These are phyloP conservation scores for Lasius fuliginosus DNA, from an alignment of 2,888 invertebrate genomes.

Conservation along the genomic window DNA sequence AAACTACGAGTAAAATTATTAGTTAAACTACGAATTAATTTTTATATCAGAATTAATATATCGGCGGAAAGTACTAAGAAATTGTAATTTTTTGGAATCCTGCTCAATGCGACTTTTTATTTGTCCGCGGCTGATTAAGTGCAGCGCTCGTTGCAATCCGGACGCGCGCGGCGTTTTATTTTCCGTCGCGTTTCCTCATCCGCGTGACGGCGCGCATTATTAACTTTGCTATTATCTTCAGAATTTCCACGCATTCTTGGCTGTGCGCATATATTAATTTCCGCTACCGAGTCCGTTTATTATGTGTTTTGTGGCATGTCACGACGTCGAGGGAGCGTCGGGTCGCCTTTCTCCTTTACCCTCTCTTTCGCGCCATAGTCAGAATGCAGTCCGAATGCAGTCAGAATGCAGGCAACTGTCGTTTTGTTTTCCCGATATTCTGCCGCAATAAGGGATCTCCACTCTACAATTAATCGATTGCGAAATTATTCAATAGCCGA, in stretches of 20 bases:
- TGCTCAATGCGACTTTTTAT: background rate
- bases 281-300: conserved; percentile 30
- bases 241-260: conserved; percentile 39
- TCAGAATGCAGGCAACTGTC: background rate
- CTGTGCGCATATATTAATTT: conserved; percentile 34
- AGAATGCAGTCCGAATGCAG: background rate
- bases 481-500: background rate
- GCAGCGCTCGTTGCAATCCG: conserved; percentile 4
- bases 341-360: background rate
- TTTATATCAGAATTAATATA: background rate
- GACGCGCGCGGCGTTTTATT: conserved; percentile 20
- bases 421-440: background rate
- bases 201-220: conserved; percentile 28
- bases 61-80: background rate
- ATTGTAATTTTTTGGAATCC: conserved; percentile 9
- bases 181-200: conserved; percentile 28
- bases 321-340: conserved; percentile 4
- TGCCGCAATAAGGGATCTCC: background rate
- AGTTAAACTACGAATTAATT: background rate
- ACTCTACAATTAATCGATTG: background rate
- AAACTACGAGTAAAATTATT: no score
- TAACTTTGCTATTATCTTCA: conserved; percentile 51
- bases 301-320: conserved; percentile 18
- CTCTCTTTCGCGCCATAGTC: conserved; percentile 54
- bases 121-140: conserved; percentile 42